Base-by-base conservation (phyloP, 2,888 invertebrate genomes). In the Caradrina clavipalpis region DNA sequence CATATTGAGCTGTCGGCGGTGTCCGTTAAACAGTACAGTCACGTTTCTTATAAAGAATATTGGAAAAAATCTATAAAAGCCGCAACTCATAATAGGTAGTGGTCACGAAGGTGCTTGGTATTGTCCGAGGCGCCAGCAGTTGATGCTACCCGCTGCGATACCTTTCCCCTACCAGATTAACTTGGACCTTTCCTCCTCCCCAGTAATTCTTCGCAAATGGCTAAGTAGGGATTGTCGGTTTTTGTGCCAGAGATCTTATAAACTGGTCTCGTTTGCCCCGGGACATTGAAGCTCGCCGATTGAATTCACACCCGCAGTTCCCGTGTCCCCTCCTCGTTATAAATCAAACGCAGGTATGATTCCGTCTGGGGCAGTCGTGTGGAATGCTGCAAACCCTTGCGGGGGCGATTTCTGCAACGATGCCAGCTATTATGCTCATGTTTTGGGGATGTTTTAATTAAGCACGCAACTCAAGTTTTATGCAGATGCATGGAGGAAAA, bases 321-420 rank as follows among this genome's bases (percentile, higher is more conserved):
- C 81, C 87, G 80, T 91, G 92, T 92, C 93, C 94, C 95, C 94
- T 93, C 87, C 91, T 93, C 89, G 92, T 93, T 94, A 94, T 95
- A 95, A 96, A 95, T 96, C 95, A 96, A 94, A 93, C 88, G 93
- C 95, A 96, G 95, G 93, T 94, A 93, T 88, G 90, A 88, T 89
- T 91, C 90, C 89, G 94, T 94, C 94, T 90, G 88, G 87, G 83
- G 92, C 93, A 94, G 90, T 90, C 89, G 89, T 87, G 90, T 93
- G 91, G 91, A 92, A 91, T 89, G 89, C 88, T 89, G 87, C 86
- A 85, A 86, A 85, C 87, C 88, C 87, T 87, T 87, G 80, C 86
- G 86, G 86, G 89, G 87, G 88, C 82, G 83, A 86, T 88, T 87
- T 89, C 87, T 88, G 87, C 87, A 81, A 80, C 80, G 81, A 82